These are phyloP conservation scores for Xiphydria camelus DNA, from an alignment of 2,888 invertebrate genomes.

Conservation along the genomic window DNA sequence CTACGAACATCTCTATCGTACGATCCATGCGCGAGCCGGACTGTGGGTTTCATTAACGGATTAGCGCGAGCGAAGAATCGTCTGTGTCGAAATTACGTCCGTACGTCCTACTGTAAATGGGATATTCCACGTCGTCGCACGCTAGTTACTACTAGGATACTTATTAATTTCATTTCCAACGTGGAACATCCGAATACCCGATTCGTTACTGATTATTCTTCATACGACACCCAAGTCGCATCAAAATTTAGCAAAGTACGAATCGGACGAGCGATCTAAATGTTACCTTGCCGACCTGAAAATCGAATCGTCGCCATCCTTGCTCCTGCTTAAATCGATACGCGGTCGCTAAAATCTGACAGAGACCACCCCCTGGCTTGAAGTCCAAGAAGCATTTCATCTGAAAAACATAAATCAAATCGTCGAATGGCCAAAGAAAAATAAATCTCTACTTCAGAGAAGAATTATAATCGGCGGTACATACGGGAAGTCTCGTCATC, in stretches of 20 bases:
- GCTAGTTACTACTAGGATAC: no score
- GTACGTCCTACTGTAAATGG: no score
- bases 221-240: no score
- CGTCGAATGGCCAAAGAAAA: neutral
- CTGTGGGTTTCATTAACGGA: no score
- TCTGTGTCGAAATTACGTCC: no score
- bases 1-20: conserved; percentile 91
- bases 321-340: conserved; percentile 96
- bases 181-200: no score
- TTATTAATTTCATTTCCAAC: no score
- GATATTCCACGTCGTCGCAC: no score
- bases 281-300: conserved; percentile 79
- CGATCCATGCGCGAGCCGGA: conserved; percentile 89
- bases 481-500: conserved; percentile 83
- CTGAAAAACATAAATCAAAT: conserved; percentile 60
- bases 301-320: conserved; percentile 93
- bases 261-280: no score
- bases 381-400: conserved; percentile 95
- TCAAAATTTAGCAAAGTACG: no score
- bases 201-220: no score
- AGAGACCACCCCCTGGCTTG: conserved; percentile 89
- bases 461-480: conserved; percentile 45
- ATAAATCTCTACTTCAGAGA: neutral
- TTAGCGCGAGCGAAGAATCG: no score
- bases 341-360: conserved; percentile 90